Conservation (phyloP, 2,888 invertebrate species). For the Drosophila recens region DNA sequence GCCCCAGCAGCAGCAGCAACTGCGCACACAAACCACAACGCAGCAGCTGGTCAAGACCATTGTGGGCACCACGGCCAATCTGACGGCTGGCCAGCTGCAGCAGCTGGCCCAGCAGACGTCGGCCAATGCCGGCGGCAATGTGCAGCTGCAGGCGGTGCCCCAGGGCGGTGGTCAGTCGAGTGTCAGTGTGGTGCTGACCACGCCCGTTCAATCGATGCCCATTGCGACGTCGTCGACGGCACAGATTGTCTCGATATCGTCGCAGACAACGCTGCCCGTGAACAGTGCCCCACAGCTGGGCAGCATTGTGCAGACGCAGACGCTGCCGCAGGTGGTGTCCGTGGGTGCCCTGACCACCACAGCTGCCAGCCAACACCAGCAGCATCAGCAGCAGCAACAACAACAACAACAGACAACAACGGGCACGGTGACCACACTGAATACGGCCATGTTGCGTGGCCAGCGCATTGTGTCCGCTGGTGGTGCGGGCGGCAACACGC, state of each 20-base stretch:
- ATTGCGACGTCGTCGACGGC: constrained; percentile 73
- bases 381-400: constrained; percentile 39
- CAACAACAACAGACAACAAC: constrained; percentile 62
- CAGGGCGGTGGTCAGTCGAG: constrained; percentile 77
- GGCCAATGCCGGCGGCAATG: constrained; percentile 48
- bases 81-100: constrained; percentile 86
- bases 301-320: constrained; percentile 84
- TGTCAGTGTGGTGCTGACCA: constrained; percentile 85
- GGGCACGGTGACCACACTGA: constrained; percentile 83
- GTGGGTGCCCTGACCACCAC: constrained; percentile 85
- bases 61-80: constrained; percentile 77
- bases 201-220: constrained; percentile 83
- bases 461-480: constrained; percentile 83
- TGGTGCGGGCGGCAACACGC: constrained; percentile 67
- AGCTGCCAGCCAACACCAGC: constrained; percentile 77
- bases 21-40: constrained; percentile 57
- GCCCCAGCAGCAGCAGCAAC: constrained; percentile 60
- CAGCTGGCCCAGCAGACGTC: constrained; percentile 84
- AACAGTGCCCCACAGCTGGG: constrained; percentile 79
- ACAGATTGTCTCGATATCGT: constrained; percentile 84
- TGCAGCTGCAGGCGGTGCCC: constrained; percentile 75
- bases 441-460: constrained; percentile 83
- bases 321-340: constrained; percentile 85
- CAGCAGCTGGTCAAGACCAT: constrained; percentile 85
- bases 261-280: constrained; percentile 80